Percentiles rank a stretch among this genome's conserved stretches.
These are phyloP conservation scores for Neodiprion virginianus DNA, from an alignment of 1,140 invertebrate species.

Conservation along the genomic window DNA sequence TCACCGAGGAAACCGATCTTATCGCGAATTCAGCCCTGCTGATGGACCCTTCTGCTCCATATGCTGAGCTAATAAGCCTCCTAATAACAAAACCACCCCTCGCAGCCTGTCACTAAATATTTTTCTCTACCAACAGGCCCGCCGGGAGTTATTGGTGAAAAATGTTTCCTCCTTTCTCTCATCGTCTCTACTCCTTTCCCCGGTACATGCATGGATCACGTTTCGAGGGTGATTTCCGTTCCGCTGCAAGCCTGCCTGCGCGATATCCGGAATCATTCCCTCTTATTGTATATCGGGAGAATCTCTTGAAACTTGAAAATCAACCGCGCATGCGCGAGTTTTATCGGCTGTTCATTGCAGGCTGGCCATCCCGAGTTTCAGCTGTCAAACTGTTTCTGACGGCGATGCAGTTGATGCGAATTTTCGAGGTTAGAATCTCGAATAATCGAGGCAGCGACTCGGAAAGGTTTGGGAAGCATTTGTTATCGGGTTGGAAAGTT, in stretches of 20 bases:
- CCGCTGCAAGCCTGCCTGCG: neutral
- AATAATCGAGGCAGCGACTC: too few species aligned
- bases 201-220: neutral
- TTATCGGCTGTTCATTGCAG: too few species aligned
- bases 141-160: constrained; percentile 40
- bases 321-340: too few species aligned
- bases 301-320: too few species aligned
- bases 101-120: constrained; percentile 58
- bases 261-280: neutral
- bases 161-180: too few species aligned
- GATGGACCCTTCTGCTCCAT: constrained; percentile 50
- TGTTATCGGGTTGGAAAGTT: too few species aligned
- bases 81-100: constrained; percentile 52
- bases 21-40: constrained; percentile 47
- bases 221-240: neutral
- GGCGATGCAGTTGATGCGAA: too few species aligned
- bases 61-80: constrained; percentile 57
- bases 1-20: constrained; percentile 26
- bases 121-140: constrained; percentile 53
- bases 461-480: too few species aligned
- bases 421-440: too few species aligned
- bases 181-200: neutral
- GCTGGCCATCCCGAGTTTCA: too few species aligned
- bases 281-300: too few species aligned
- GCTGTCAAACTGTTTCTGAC: too few species aligned